A percentile compares a stretch with the other conserved stretches of the same genome.
phyloP scores from a whole-genome alignment of 2,888 invertebrate genomes.

The Acanthosoma haemorrhoidale region DNA sequence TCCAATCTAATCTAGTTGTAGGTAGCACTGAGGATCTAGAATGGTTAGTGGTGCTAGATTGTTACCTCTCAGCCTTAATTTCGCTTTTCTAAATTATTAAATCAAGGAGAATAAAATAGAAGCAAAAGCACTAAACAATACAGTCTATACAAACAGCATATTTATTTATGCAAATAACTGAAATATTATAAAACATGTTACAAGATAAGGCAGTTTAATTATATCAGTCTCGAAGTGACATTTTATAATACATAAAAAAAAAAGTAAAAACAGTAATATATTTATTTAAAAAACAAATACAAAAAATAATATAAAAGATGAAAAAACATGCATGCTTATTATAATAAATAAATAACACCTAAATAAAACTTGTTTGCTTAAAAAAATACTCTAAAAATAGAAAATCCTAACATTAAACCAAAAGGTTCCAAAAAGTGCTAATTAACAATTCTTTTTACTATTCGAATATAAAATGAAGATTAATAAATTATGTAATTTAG shows the following conservation, averaged over 20 bases:
- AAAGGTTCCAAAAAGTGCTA: not conserved
- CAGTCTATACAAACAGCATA: not conserved
- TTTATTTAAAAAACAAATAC: not conserved
- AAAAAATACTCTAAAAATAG: not conserved
- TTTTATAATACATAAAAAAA: not conserved
- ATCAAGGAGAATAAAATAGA: no score
- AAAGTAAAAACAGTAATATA: not conserved
- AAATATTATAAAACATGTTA: not conserved
- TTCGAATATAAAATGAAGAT: no score
- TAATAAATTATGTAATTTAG: no score
- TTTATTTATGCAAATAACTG: slow-evolving; percentile 4
- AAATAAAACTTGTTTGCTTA: not conserved
- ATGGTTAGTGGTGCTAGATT: no score
- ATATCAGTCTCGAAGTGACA: slow-evolving; percentile 10
- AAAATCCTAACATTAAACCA: not conserved
- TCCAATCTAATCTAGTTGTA: no score
- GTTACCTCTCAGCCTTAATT: no score
- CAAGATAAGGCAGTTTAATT: slow-evolving; percentile 16
- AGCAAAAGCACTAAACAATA: no score
- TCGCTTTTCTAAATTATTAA: no score
- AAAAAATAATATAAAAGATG: not conserved
- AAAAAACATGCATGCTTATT: not conserved
- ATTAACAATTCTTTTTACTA: not conserved
- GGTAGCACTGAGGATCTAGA: no score
- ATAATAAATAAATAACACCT: not conserved